Evolutionary conservation across 2,113 vertebrate genomes (phyloP).

Genomic region (Oreocharis arfaki): DNA sequence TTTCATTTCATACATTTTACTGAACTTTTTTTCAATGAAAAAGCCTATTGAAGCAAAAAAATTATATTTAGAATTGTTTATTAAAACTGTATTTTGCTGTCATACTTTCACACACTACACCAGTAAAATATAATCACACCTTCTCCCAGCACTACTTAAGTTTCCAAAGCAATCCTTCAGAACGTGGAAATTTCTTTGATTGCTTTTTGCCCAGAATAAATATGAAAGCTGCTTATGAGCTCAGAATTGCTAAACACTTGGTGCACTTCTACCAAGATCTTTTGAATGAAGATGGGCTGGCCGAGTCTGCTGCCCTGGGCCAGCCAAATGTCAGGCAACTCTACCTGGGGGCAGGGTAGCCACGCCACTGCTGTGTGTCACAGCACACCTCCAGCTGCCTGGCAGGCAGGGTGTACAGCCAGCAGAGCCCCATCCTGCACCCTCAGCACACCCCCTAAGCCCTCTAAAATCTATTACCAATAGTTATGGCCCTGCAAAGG

Average conservation of each 20-base stretch:
- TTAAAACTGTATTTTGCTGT: background rate
- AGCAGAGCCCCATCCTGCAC: background rate
- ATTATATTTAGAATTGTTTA: background rate
- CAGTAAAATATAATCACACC: background rate
- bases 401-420: background rate
- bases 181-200: background rate
- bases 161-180: background rate
- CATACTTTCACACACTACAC: background rate
- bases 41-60: background rate
- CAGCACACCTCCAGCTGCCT: background rate
- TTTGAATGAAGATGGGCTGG: background rate
- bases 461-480: background rate
- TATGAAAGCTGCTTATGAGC: background rate
- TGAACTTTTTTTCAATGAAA: background rate
- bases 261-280: background rate
- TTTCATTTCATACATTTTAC: background rate
- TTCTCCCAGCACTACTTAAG: background rate
- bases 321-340: background rate
- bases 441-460: background rate
- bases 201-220: background rate
- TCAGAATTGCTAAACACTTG: background rate
- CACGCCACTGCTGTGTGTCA: rapidly evolving
- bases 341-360: background rate
- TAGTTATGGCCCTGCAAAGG: background rate
- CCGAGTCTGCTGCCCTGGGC: background rate